A percentile compares a stretch with the other conserved stretches of the same genome.
Evolutionary conservation across 2,797 vertebrate species (phyloP).

Genomic region (Bradypodion ventrale): DNA sequence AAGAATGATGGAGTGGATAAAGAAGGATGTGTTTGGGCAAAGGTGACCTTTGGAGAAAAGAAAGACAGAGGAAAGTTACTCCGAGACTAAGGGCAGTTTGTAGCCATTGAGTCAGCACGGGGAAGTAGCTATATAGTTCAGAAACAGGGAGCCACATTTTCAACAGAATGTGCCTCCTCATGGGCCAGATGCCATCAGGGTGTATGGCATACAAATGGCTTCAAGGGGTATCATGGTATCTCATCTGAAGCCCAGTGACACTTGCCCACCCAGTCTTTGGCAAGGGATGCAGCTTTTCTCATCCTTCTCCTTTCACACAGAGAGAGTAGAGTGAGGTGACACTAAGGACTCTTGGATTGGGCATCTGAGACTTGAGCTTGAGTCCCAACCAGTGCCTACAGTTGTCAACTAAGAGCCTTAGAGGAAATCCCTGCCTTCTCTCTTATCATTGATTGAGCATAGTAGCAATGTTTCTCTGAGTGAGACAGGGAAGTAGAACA

Average conservation of each 20-base stretch:
- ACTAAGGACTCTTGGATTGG: not conserved
- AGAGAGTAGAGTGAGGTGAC: not conserved
- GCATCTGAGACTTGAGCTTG: not conserved
- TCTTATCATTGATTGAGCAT: no score
- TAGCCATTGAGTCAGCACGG: not conserved
- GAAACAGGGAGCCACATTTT: not conserved
- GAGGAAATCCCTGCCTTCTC: no score
- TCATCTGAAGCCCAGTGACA: not conserved
- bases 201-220: no score
- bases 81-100: not conserved
- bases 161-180: not conserved
- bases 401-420: not conserved
- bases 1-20: not conserved
- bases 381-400: not conserved
- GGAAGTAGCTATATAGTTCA: not conserved
- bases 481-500: not conserved
- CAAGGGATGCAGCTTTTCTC: not conserved
- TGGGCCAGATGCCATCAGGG: no score
- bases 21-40: not conserved
- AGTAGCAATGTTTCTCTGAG: not conserved
- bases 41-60: conserved; percentile 8
- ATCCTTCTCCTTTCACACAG: not conserved
- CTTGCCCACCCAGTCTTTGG: no score
- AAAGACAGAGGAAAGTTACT: not conserved
- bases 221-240: not conserved